phyloP scores from a whole-genome alignment of 2,888 invertebrate genomes.

The Stegophylla sp. region DNA sequence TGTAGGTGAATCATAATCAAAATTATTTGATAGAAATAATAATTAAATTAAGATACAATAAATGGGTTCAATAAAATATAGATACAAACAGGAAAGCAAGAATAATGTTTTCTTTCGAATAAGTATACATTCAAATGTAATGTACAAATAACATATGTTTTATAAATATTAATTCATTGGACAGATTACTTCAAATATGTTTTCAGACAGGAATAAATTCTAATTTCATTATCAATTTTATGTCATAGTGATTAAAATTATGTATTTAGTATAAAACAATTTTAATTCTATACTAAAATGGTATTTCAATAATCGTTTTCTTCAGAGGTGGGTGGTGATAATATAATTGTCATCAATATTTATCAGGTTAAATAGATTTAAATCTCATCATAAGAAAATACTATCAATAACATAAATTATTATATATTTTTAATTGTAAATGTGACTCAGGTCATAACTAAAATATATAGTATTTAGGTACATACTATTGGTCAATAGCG shows the following conservation, averaged over 20 bases:
- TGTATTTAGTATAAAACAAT: conserved; percentile 24
- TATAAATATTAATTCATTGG: too few species aligned
- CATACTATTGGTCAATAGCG: too few species aligned
- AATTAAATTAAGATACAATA: too few species aligned
- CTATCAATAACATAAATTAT: neutral
- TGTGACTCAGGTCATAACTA: neutral
- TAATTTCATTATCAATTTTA: conserved; percentile 29
- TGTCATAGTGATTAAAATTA: conserved; percentile 19
- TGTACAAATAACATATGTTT: too few species aligned
- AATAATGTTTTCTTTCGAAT: too few species aligned
- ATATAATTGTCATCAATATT: neutral
- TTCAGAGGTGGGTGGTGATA: conserved; percentile 1
- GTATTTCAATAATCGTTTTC: neutral
- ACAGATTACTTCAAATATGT: too few species aligned
- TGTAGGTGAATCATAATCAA: too few species aligned
- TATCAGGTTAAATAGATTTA: neutral
- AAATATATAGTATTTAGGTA: neutral
- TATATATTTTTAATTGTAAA: neutral
- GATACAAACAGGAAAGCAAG: too few species aligned
- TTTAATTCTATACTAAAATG: too few species aligned
- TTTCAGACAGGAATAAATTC: conserved; percentile 34
- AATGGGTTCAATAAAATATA: too few species aligned
- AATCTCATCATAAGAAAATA: neutral
- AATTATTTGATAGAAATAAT: too few species aligned
- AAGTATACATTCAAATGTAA: too few species aligned